phyloP scores from a whole-genome alignment of 2,797 vertebrate species.

The Momotus momota region DNA sequence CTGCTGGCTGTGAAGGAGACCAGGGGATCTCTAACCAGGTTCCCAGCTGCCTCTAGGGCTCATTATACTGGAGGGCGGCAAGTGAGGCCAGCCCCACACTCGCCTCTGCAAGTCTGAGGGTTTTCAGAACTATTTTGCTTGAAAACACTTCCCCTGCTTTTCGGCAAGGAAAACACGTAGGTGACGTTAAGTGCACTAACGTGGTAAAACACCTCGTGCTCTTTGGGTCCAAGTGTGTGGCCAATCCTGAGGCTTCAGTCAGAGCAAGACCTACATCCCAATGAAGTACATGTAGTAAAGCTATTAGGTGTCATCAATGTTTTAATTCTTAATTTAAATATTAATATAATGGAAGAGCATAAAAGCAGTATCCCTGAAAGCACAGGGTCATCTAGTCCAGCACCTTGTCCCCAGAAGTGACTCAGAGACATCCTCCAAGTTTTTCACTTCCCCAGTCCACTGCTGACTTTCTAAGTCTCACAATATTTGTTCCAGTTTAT shows the following conservation, averaged over 20 bases:
- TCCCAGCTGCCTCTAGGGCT: background rate
- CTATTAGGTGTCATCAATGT: slow-evolving; percentile 29
- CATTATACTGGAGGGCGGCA: accelerated
- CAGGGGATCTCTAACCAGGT: background rate
- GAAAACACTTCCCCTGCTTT: background rate
- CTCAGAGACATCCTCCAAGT: background rate
- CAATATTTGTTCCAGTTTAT: slow-evolving; percentile 24
- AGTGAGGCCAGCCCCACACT: background rate
- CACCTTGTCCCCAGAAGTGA: background rate
- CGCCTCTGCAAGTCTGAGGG: background rate
- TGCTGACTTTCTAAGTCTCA: background rate
- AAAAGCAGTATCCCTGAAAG: slow-evolving; percentile 21
- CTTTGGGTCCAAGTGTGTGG: background rate
- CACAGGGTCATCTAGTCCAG: background rate
- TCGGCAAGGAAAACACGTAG: background rate
- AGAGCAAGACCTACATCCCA: slow-evolving; percentile 1
- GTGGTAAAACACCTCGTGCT: background rate
- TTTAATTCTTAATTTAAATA: slow-evolving; percentile 40
- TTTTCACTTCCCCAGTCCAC: background rate
- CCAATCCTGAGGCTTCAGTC: background rate
- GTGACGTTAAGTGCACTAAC: background rate
- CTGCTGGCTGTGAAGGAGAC: background rate
- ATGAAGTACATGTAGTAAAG: background rate
- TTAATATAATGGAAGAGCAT: background rate
- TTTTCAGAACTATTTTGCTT: background rate